Percentiles rank a stretch among this genome's conserved stretches.
Conservation (phyloP, 2,797 vertebrate genomes). For the Simalia tracyae region DNA sequence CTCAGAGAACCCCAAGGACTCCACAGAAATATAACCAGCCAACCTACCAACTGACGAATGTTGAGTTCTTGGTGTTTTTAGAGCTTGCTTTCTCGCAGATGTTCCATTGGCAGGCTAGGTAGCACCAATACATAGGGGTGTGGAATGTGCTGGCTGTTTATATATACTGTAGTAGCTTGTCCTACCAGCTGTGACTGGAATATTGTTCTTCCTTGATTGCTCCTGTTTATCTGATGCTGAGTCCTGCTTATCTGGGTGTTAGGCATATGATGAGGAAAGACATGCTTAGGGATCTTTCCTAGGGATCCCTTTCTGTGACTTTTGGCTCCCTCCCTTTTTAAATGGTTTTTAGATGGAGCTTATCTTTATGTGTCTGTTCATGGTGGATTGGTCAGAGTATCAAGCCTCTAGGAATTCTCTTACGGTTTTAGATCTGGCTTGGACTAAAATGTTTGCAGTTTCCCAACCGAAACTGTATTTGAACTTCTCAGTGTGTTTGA, state of each 20-base stretch:
- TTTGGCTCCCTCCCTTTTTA: background rate
- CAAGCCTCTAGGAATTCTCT: background rate
- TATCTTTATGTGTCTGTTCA: background rate
- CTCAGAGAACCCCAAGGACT: too few species aligned
- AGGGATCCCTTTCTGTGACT: background rate
- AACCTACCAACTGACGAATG: background rate
- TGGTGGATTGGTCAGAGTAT: background rate
- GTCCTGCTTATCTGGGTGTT: background rate
- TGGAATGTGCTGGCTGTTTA: background rate
- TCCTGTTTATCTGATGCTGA: background rate
- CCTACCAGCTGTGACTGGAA: background rate
- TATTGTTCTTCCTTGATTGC: background rate
- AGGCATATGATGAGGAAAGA: background rate
- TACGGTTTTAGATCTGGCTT: background rate
- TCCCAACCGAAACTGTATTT: background rate
- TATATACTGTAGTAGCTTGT: background rate
- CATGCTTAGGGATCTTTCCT: background rate
- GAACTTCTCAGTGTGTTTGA: background rate
- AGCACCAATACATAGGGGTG: background rate
- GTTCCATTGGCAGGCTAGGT: background rate
- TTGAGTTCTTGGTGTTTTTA: background rate
- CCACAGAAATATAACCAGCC: background rate
- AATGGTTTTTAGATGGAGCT: background rate
- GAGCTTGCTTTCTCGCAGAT: background rate
- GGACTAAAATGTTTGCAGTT: background rate